Evolutionary conservation across 2,888 invertebrate genomes (phyloP).

Genomic region (Mimas tiliae): DNA sequence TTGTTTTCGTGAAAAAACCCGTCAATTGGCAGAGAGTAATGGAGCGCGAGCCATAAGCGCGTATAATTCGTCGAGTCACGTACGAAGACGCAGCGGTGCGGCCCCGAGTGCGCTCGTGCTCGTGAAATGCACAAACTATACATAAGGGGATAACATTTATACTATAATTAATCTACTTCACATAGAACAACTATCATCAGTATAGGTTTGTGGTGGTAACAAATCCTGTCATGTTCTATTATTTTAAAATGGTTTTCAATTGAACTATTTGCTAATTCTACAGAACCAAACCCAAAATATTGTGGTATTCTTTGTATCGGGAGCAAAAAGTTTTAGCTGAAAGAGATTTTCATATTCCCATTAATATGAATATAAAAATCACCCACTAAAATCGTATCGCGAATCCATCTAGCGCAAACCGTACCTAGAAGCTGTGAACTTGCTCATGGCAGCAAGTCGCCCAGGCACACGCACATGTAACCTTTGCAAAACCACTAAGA

Average conservation of each 20-base stretch:
- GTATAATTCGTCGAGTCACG: too few relatives aligned
- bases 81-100: not conserved
- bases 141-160: not conserved
- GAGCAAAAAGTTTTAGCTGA: slow-evolving; percentile 70
- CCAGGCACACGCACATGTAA: slow-evolving; percentile 68
- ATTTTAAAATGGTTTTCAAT: not conserved
- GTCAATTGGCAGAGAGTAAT: too few relatives aligned
- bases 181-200: not conserved
- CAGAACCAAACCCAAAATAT: slow-evolving; percentile 5
- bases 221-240: not conserved
- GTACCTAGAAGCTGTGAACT: slow-evolving; percentile 78
- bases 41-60: too few relatives aligned
- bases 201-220: not conserved
- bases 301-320: slow-evolving; percentile 43
- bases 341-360: slow-evolving; percentile 79
- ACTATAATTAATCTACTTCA: not conserved
- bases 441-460: slow-evolving; percentile 81
- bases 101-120: not conserved
- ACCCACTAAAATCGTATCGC: slow-evolving; percentile 73
- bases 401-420: slow-evolving; percentile 65
- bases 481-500: slow-evolving; percentile 40
- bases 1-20: too few relatives aligned
- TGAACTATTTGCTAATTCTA: not conserved
- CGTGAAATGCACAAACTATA: not conserved
- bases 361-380: slow-evolving; percentile 74